Percentiles rank a stretch among this genome's conserved stretches.
phyloP scores from a whole-genome alignment of 2,113 vertebrate genomes.

The Peucedramus taeniatus region DNA sequence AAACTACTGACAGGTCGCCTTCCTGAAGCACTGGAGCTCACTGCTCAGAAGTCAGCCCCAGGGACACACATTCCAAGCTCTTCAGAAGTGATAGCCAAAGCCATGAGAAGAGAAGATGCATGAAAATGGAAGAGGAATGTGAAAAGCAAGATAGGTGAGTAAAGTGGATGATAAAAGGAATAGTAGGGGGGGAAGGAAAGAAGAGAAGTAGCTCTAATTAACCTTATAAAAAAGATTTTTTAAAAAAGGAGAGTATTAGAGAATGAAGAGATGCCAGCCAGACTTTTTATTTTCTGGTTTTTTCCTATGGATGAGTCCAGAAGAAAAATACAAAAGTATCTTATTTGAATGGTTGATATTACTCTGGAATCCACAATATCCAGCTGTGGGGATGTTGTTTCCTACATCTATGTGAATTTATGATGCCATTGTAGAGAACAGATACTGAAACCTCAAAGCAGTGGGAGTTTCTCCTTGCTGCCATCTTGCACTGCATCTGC shows the following conservation, averaged over 20 bases:
- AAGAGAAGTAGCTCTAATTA: background rate
- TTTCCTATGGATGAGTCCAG: background rate
- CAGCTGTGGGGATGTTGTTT: background rate
- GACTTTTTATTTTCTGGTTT: background rate
- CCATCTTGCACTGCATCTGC: background rate
- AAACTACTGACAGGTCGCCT: background rate
- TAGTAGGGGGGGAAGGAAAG: background rate
- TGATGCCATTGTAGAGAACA: background rate
- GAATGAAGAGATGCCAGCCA: background rate
- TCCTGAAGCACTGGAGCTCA: background rate
- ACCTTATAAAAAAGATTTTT: background rate
- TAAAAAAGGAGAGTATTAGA: background rate
- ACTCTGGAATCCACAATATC: background rate
- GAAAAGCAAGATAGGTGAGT: background rate
- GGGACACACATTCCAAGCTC: background rate
- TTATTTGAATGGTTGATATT: background rate
- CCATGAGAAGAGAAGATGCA: background rate
- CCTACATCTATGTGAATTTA: background rate
- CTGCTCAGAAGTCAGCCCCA: background rate
- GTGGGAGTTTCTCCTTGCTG: background rate
- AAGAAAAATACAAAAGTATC: background rate
- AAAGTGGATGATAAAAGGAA: conserved; percentile 22
- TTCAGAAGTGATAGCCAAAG: conserved; percentile 26
- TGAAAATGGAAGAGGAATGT: conserved; percentile 32
- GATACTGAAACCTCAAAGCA: background rate